Evolutionary conservation across 1,140 invertebrate species (phyloP), one percentile per base, ranked within the genome.

Genomic region (Odontomachus brunneus): DNA sequence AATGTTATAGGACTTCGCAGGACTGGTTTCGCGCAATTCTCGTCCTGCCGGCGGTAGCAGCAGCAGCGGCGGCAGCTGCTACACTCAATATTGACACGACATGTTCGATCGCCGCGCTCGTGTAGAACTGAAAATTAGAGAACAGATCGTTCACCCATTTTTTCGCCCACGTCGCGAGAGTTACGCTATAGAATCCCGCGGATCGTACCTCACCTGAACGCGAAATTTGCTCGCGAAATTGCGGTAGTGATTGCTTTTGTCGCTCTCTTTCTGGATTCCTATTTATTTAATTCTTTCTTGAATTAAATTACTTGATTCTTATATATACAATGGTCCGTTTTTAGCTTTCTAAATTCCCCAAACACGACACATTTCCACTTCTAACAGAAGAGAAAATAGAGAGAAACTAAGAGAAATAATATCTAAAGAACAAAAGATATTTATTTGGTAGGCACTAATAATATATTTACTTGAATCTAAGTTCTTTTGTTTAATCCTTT

Each of bases 21-120:
- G 51, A 71, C 75, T 71, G 75, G 51, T 80, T 80, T 80, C 24
- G 75, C 24, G 75, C 51, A 48, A 80, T 80, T 59, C 65, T 80
- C 19, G 75, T 69, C 75, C 51, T 66, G 63, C 51, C 62, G 49
- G 22, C 33, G 55, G 63, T 49, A 63, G 22, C 62, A 19, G 38
- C 4, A 11, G 9, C 38, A 11, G 9, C 38, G 9, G 38, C 38
- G 9, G 38, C 38, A 4, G 38, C 9, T 7, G 38, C 38, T 51
- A 38, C 51, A 19, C 14, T 55, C 24, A 7, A 1, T 48, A 59
- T 80, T 71, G 75, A 80, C 65, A 71, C 24, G 38, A 71, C 51
- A 17, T 14, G n/a, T 59, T 80, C 38, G 65, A 71, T 69, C 75
- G 17, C 51, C 33, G 33, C n/a, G 38, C 38, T 5, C 29, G 38